These are phyloP conservation scores for Pomatorhinus ruficollis DNA, from an alignment of 2,113 vertebrate species.

Conservation along the genomic window DNA sequence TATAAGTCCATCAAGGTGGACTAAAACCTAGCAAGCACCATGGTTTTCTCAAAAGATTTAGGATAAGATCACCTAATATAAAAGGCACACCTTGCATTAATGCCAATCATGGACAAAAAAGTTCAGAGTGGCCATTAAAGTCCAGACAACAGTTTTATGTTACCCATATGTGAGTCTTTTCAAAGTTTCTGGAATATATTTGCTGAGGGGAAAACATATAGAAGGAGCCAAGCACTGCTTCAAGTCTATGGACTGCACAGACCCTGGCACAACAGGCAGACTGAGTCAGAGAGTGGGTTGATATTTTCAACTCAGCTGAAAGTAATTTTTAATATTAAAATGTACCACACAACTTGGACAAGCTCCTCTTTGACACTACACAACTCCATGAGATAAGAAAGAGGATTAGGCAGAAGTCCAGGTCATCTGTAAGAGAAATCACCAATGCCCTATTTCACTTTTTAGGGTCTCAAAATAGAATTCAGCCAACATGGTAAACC, in stretches of 20 bases:
- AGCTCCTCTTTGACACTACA: background rate
- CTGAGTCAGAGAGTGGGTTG: background rate
- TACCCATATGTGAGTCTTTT: background rate
- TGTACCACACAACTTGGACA: background rate
- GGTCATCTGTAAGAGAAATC: background rate
- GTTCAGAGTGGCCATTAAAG: background rate
- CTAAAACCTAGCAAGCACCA: background rate
- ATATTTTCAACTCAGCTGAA: background rate
- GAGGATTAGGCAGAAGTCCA: background rate
- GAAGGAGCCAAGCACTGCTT: background rate
- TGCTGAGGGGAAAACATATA: background rate
- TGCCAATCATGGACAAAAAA: background rate
- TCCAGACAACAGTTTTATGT: background rate
- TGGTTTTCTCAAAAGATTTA: background rate
- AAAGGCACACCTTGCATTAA: background rate
- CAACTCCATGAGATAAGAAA: background rate
- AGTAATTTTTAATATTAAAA: background rate
- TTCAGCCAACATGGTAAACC: background rate
- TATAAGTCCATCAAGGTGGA: background rate
- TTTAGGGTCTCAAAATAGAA: background rate
- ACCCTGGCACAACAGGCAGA: background rate
- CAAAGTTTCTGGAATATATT: background rate
- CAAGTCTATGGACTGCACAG: background rate
- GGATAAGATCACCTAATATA: background rate
- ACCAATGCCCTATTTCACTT: background rate